Evolutionary conservation across 2,797 vertebrate genomes (phyloP).

Genomic region (Moxostoma hubbsi): DNA sequence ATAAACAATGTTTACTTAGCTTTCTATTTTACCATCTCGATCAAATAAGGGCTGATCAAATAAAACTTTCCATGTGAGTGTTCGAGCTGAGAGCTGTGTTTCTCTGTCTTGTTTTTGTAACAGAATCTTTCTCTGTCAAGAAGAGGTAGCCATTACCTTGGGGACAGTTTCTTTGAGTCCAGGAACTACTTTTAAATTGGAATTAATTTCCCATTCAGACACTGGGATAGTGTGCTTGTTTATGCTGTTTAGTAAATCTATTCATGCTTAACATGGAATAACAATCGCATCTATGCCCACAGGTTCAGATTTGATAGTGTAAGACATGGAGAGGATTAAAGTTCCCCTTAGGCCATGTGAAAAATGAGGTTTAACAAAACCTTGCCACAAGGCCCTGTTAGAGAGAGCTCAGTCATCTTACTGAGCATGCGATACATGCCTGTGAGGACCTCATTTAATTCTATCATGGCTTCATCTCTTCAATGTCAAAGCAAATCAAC

Average conservation of each 20-base stretch:
- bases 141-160: constrained; percentile 17
- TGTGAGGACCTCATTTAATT: constrained; percentile 53
- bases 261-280: constrained; percentile 53
- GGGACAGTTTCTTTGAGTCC: constrained; percentile 23
- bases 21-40: constrained; percentile 48
- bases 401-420: constrained; percentile 33
- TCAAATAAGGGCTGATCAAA: constrained; percentile 63
- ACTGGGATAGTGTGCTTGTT: constrained; percentile 10
- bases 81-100: constrained; percentile 8
- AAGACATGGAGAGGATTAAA: constrained; percentile 54
- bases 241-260: constrained; percentile 25
- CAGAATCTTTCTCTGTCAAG: constrained; percentile 14
- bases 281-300: constrained; percentile 40
- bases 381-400: constrained; percentile 58
- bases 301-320: constrained; percentile 50
- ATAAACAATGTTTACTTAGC: constrained; percentile 78
- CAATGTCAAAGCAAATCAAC: constrained; percentile 47
- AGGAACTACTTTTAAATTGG: constrained; percentile 38
- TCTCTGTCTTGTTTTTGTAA: constrained; percentile 28
- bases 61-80: constrained; percentile 48
- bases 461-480: constrained; percentile 39
- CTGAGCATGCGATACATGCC: constrained; percentile 46
- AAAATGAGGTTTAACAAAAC: constrained; percentile 52
- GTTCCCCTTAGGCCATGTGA: constrained; percentile 43
- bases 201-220: constrained; percentile 39